phyloP scores from a whole-genome alignment of 2,797 vertebrate species.

The Triplophysa bombifrons region DNA sequence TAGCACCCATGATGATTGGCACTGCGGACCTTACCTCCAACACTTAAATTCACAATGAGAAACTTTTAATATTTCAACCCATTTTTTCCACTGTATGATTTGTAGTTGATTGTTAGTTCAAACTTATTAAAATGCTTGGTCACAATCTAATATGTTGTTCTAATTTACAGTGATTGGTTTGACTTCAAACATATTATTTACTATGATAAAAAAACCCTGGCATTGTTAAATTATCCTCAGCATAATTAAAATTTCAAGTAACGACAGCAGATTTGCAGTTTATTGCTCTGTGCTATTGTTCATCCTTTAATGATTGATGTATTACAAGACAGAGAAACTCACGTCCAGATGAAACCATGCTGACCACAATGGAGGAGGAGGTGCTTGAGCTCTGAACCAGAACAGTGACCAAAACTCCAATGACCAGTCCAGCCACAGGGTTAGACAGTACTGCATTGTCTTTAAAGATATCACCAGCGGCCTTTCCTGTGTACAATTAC shows the following conservation, averaged over 20 bases:
- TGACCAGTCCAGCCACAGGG: constrained; percentile 92
- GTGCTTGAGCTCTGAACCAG: constrained; percentile 98
- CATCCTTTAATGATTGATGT: not conserved
- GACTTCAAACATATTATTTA: no score
- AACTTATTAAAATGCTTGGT: no score
- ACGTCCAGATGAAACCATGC: constrained; percentile 97
- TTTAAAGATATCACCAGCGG: constrained; percentile 94
- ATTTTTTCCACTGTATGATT: not conserved
- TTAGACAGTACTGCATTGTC: constrained; percentile 89
- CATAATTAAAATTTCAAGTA: not conserved
- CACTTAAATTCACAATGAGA: constrained; percentile 73
- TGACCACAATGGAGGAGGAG: constrained; percentile 95
- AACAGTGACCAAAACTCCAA: constrained; percentile 94
- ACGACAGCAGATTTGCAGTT: no score
- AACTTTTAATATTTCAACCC: not conserved
- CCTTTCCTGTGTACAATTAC: constrained; percentile 79
- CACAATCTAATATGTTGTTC: not conserved
- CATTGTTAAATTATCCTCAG: no score
- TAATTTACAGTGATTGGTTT: no score
- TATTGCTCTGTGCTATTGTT: not conserved
- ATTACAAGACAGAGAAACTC: constrained; percentile 65
- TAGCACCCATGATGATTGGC: constrained; percentile 97
- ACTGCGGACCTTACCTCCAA: constrained; percentile 85
- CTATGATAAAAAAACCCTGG: no score
- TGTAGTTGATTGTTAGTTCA: not conserved